A percentile compares a stretch with the other conserved stretches of the same genome.
phyloP scores from a whole-genome alignment of 1,140 invertebrate species.

The Elymnias hypermnestra region DNA sequence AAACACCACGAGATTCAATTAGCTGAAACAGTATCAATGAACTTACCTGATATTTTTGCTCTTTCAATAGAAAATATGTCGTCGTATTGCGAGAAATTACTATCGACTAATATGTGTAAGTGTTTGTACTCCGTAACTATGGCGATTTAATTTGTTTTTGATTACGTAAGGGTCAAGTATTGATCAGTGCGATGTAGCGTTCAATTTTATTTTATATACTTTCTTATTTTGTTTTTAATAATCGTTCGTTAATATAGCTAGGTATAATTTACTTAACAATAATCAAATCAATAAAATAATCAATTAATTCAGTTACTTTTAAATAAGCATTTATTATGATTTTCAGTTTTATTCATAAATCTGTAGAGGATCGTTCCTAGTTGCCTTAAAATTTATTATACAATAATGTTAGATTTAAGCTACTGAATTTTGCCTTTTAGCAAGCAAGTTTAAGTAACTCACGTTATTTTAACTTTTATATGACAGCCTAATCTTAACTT shows the following conservation, averaged over 20 bases:
- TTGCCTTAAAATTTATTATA: slow-evolving; percentile 6
- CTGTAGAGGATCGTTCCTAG: neutral
- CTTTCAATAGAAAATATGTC: no score
- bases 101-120: neutral
- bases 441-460: neutral
- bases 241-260: no score
- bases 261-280: no score
- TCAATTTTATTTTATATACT: neutral
- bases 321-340: slow-evolving; percentile 5
- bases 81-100: slow-evolving; percentile 3
- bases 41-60: neutral
- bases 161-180: slow-evolving; percentile 1
- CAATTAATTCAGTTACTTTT: slow-evolving; percentile 3
- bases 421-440: neutral
- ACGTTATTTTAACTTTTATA: slow-evolving; percentile 5
- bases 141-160: slow-evolving; percentile 19
- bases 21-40: neutral
- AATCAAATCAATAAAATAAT: slow-evolving; percentile 6
- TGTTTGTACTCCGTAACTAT: slow-evolving; percentile 36
- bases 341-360: slow-evolving; percentile 4
- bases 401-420: slow-evolving; percentile 1
- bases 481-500: neutral
- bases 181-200: neutral
- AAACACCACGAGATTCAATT: neutral
- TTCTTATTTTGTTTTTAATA: neutral